Base-by-base conservation (phyloP, 2,888 invertebrate genomes). In the Heliconius aoede region DNA sequence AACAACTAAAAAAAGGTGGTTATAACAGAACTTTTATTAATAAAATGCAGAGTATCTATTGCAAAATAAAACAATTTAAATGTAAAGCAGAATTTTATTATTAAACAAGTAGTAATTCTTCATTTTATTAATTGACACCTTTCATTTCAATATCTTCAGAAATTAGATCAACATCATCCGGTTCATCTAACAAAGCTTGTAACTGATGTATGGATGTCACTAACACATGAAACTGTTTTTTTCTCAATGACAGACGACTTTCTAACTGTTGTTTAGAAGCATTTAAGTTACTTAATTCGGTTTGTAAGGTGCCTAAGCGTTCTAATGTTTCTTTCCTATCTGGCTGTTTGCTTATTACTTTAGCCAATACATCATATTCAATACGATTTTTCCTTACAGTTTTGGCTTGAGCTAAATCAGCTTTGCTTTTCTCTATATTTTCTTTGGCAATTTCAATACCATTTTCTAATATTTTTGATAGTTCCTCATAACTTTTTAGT, bases 351-450 rank as follows among this genome's bases (percentile, higher is more conserved):
- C 97, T 97, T 79, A 99, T 99, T 0, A 98, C 96, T 88, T 98
- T 98, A 0, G 99, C 99, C 61, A 99, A 86, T 18, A 98, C 96
- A 93, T 99, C 98, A 91, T 99, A 99, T 88, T 99, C 98, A 93
- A 97, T 97, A 84, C 98, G 95, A 88, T 99, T 98, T 87, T 98
- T 98, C 21, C 99, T 95, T 36, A 98, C 96, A 82, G 97, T 96
- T 87, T 98, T 98, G 0, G 98, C 98, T 85, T 97, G 95, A 64
- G 96, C 95, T 11, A 98, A 90, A 83, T 98, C 97, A 11, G 95
- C 91, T 91, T 99, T 98, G 77, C 97, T 97, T 77, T 96, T 96
- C 79, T 97, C 96, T 82, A 99, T 98, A 81, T 97, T 97, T 21
- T 95, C 93, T 86, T 97, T 97, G 0, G 98, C 98, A 72, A 96